Evolutionary conservation across 2,888 invertebrate species (phyloP).

Genomic region (Apodemia duryi): DNA sequence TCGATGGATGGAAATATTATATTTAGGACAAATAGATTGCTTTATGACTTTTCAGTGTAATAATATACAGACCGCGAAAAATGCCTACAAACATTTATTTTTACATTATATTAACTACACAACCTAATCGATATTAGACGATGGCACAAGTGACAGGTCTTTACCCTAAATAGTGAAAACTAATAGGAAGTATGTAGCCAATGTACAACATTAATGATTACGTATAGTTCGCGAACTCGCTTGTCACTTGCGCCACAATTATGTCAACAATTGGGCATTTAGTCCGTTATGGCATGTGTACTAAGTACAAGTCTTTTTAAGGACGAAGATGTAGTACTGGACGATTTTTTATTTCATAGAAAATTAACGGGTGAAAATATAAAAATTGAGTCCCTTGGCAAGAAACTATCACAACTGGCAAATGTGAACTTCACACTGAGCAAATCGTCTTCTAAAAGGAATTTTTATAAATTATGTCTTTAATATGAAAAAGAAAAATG

Average conservation of each 20-base stretch:
- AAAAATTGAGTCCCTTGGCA: slow-evolving; percentile 56
- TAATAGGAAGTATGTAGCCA: slow-evolving; percentile 18
- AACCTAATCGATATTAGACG: slow-evolving; percentile 57
- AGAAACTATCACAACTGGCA: slow-evolving; percentile 73
- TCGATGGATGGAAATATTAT: slow-evolving; percentile 74
- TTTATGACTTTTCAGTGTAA: slow-evolving; percentile 41
- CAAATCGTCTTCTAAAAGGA: slow-evolving; percentile 29
- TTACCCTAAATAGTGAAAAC: slow-evolving; percentile 20
- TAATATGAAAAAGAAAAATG: not conserved
- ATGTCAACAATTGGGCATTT: slow-evolving; percentile 41
- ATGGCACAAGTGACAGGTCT: slow-evolving; percentile 49
- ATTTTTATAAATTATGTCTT: slow-evolving; percentile 3
- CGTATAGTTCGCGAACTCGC: slow-evolving; percentile 30
- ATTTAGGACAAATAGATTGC: slow-evolving; percentile 57
- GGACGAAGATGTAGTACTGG: slow-evolving; percentile 77
- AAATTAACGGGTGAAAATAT: slow-evolving; percentile 42
- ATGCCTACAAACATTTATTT: slow-evolving; percentile 49
- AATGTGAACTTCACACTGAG: slow-evolving; percentile 32
- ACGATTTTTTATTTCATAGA: slow-evolving; percentile 62
- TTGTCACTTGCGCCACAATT: slow-evolving; percentile 42
- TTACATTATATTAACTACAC: slow-evolving; percentile 53
- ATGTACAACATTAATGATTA: slow-evolving; percentile 28
- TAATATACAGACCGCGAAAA: slow-evolving; percentile 57
- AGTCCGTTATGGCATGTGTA: slow-evolving; percentile 52
- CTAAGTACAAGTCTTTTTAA: slow-evolving; percentile 76